Evolutionary conservation across 2,797 vertebrate genomes (phyloP).

Genomic region (Notolabrus celidotus): DNA sequence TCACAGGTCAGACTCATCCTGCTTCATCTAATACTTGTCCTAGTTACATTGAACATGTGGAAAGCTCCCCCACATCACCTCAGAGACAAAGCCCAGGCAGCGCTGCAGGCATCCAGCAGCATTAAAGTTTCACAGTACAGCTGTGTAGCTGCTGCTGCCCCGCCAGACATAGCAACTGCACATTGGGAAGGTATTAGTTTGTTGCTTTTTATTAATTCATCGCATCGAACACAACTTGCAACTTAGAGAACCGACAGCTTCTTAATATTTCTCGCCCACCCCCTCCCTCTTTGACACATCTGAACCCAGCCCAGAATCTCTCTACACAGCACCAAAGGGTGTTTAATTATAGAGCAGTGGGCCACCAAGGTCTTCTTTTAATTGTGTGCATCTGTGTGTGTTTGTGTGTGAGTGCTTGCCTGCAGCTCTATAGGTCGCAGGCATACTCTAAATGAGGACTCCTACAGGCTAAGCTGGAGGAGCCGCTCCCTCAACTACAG

Average conservation of each 20-base stretch:
- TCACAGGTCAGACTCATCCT: conserved; percentile 49
- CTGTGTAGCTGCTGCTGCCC: conserved; percentile 79
- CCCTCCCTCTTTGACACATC: conserved; percentile 65
- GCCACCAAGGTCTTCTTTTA: conserved; percentile 80
- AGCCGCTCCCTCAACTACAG: conserved; percentile 62
- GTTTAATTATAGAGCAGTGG: conserved; percentile 86
- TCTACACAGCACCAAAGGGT: conserved; percentile 73
- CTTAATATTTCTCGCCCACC: conserved; percentile 43
- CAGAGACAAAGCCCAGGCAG: conserved; percentile 66
- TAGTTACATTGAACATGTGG: conserved; percentile 70
- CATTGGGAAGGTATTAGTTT: conserved; percentile 81
- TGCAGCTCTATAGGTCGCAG: conserved; percentile 74
- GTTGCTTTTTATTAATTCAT: conserved; percentile 81
- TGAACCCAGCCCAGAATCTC: conserved; percentile 66
- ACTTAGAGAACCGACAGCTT: conserved; percentile 60
- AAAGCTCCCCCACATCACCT: conserved; percentile 48
- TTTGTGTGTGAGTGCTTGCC: conserved; percentile 62
- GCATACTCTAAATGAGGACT: conserved; percentile 77
- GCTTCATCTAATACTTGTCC: conserved; percentile 50
- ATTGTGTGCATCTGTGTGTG: conserved; percentile 73
- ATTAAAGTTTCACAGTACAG: conserved; percentile 86
- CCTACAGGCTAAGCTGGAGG: conserved; percentile 85
- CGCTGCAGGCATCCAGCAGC: conserved; percentile 72
- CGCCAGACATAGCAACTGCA: conserved; percentile 74
- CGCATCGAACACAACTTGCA: conserved; percentile 60